Conservation (phyloP, 2,888 invertebrate genomes). For the Drosophila anceps region DNA sequence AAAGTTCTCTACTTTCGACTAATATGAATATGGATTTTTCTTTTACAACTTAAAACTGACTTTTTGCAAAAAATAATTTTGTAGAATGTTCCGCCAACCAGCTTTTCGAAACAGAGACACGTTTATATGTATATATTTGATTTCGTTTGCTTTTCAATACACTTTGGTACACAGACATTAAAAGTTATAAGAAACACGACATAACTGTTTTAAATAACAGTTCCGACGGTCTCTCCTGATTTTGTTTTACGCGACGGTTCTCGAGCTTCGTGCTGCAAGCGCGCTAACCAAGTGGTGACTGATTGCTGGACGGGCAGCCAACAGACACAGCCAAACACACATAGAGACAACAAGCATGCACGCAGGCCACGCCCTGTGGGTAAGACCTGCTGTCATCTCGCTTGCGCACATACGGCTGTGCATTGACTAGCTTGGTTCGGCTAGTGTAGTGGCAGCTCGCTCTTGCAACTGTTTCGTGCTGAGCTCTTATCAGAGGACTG, state of each 20-base stretch:
- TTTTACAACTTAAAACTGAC: slow-evolving; percentile 42
- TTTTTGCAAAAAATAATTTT: slow-evolving; percentile 40
- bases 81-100: slow-evolving; percentile 11
- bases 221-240: slow-evolving; percentile 58
- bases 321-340: slow-evolving; percentile 44
- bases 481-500: slow-evolving; percentile 59
- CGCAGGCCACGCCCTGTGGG: slow-evolving; percentile 58
- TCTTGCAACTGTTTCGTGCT: slow-evolving; percentile 13
- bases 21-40: slow-evolving; percentile 1
- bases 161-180: slow-evolving; percentile 36
- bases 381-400: slow-evolving; percentile 24
- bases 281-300: slow-evolving; percentile 82
- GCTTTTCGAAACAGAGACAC: slow-evolving; percentile 10
- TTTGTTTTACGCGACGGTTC: slow-evolving; percentile 55
- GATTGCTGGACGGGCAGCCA: slow-evolving; percentile 72
- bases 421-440: not conserved
- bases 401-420: slow-evolving; percentile 33
- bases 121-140: slow-evolving; percentile 16
- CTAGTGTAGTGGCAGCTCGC: slow-evolving; percentile 16
- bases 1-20: slow-evolving; percentile 3
- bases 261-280: slow-evolving; percentile 75
- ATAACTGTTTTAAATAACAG: slow-evolving; percentile 33
- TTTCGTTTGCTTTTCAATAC: slow-evolving; percentile 13
- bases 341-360: slow-evolving; percentile 9
- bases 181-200: slow-evolving; percentile 46